A percentile compares a stretch with the other conserved stretches of the same genome.
These are phyloP conservation scores for Siniperca undulata DNA, from an alignment of 2,797 vertebrate genomes.

Conservation along the genomic window DNA sequence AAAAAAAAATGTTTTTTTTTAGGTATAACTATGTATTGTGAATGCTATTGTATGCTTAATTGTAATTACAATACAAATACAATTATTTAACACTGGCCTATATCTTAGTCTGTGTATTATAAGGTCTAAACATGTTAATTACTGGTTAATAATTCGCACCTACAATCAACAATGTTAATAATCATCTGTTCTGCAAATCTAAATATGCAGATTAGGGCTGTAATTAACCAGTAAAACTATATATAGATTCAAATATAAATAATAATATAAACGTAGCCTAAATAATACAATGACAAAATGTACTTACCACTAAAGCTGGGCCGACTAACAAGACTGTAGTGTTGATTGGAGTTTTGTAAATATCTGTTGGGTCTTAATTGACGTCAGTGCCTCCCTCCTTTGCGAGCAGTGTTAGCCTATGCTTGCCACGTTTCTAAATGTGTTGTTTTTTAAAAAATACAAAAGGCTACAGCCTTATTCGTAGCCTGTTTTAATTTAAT, in stretches of 20 bases:
- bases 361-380: slow-evolving; percentile 56
- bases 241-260: not conserved
- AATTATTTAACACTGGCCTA: no score
- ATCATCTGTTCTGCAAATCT: not conserved
- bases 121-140: not conserved
- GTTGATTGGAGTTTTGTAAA: slow-evolving; percentile 63
- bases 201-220: not conserved
- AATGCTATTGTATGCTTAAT: not conserved
- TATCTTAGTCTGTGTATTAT: not conserved
- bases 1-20: not conserved
- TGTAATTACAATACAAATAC: no score
- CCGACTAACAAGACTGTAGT: slow-evolving; percentile 37
- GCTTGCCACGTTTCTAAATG: not conserved
- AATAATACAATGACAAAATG: slow-evolving; percentile 23
- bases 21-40: not conserved
- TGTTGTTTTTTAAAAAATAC: not conserved
- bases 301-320: slow-evolving; percentile 70
- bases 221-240: not conserved
- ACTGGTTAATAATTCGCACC: not conserved
- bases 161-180: not conserved
- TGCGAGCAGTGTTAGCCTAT: slow-evolving; percentile 11
- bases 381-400: slow-evolving; percentile 77
- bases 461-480: not conserved
- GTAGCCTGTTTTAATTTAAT: not conserved
- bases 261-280: not conserved